phyloP scores from a whole-genome alignment of 2,113 vertebrate species.

The Microcebus murinus region DNA sequence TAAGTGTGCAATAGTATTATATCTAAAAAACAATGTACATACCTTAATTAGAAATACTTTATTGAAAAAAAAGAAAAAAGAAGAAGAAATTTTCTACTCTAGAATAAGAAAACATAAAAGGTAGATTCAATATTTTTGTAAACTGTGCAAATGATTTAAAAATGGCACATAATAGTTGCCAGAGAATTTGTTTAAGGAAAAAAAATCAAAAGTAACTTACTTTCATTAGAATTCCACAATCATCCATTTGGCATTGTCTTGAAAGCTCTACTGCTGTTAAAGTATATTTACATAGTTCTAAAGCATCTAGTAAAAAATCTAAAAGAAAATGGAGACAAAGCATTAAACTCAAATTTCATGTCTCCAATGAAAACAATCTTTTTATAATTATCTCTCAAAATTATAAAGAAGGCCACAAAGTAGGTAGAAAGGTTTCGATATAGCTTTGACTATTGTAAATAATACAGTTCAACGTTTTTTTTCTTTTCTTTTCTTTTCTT shows the following conservation, averaged over 20 bases:
- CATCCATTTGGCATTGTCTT: constrained; percentile 96
- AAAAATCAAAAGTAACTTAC: constrained; percentile 80
- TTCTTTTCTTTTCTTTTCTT: too few relatives aligned
- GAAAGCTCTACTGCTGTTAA: constrained; percentile 92
- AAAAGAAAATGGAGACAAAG: constrained; percentile 57
- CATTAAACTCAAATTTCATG: neutral
- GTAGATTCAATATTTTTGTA: neutral
- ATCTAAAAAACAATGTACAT: too few relatives aligned
- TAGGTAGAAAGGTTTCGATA: neutral
- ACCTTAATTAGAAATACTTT: too few relatives aligned
- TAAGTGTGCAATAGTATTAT: too few relatives aligned
- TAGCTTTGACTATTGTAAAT: neutral
- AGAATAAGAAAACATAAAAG: neutral
- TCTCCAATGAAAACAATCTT: neutral
- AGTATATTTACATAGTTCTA: constrained; percentile 96
- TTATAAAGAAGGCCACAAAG: neutral
- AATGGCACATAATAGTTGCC: neutral
- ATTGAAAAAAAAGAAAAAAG: too few relatives aligned
- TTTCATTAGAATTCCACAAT: constrained; percentile 90
- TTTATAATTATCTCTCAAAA: neutral
- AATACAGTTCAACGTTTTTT: neutral
- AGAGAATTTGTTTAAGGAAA: neutral
- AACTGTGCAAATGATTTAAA: neutral
- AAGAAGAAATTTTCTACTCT: neutral
- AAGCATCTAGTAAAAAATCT: constrained; percentile 94